Evolutionary conservation across 1,140 invertebrate species (phyloP).

Genomic region (Tetranychus urticae): DNA sequence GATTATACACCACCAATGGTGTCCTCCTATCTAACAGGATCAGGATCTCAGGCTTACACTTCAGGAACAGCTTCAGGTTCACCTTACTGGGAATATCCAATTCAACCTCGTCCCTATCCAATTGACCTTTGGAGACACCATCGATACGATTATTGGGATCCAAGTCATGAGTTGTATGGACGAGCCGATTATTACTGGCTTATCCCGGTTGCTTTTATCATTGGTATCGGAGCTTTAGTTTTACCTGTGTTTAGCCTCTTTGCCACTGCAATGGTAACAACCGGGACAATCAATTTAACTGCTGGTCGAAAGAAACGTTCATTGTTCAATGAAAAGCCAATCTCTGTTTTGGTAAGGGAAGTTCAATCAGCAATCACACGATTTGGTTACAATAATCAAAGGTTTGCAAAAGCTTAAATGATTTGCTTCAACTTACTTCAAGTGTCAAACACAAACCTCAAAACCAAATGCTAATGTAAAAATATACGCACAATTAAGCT

Average conservation of each 20-base stretch:
- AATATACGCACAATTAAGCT: neutral
- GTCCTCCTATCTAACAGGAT: too few species aligned
- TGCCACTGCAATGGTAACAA: constrained; percentile 9
- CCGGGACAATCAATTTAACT: constrained; percentile 6
- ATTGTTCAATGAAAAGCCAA: neutral
- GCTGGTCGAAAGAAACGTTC: constrained; percentile 3
- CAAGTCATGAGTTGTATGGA: neutral
- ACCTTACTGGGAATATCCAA: neutral
- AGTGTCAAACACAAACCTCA: neutral
- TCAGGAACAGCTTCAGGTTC: too few species aligned
- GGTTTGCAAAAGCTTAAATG: neutral
- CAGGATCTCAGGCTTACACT: too few species aligned
- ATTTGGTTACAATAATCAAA: neutral
- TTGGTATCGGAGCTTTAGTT: constrained; percentile 9
- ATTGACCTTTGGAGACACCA: neutral
- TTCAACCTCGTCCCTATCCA: neutral
- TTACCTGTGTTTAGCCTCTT: constrained; percentile 5
- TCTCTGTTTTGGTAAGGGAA: neutral
- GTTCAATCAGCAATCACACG: neutral
- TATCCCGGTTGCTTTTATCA: constrained; percentile 7
- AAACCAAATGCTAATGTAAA: neutral
- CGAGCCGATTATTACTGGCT: constrained; percentile 7
- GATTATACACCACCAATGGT: too few species aligned
- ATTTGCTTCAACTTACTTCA: neutral
- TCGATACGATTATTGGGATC: neutral